These are phyloP conservation scores for Cydia fagiglandana DNA, from an alignment of 1,140 invertebrate genomes.

Conservation along the genomic window DNA sequence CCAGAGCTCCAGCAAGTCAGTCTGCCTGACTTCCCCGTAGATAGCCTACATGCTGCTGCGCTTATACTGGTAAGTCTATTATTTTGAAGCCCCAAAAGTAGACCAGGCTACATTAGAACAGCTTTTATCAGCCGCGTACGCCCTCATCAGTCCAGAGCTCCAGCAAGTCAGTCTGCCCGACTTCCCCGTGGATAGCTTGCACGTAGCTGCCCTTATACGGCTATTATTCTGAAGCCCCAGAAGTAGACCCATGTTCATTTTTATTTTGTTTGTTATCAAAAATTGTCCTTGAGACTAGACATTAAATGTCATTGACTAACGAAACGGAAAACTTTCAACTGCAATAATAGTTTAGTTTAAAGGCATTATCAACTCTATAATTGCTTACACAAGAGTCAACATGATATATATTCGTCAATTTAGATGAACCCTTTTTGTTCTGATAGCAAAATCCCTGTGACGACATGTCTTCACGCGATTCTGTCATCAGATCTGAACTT, in stretches of 20 bases:
- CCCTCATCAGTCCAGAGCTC: constrained; percentile 86
- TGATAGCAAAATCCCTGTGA: neutral
- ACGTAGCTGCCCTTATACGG: constrained; percentile 84
- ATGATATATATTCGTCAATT: neutral
- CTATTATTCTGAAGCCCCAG: too few relatives aligned
- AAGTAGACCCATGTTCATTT: too few relatives aligned
- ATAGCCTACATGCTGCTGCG: constrained; percentile 86
- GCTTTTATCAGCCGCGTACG: constrained; percentile 82
- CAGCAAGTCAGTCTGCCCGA: constrained; percentile 88
- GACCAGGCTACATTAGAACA: too few relatives aligned
- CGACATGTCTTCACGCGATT: constrained; percentile 16
- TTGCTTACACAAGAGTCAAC: neutral
- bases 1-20: constrained; percentile 83
- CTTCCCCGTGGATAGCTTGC: constrained; percentile 93
- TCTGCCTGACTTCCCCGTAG: constrained; percentile 94
- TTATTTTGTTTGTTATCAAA: too few relatives aligned
- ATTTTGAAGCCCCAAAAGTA: too few relatives aligned
- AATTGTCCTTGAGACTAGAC: neutral
- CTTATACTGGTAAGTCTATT: constrained; percentile 84
- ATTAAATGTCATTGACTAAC: neutral
- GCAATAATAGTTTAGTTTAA: neutral
- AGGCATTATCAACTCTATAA: neutral
- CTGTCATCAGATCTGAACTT: constrained; percentile 18
- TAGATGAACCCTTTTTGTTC: neutral
- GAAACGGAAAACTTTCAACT: neutral